Evolutionary conservation across 2,113 vertebrate genomes (phyloP), one percentile per base, ranked within the genome.

Genomic region (Oreochromis aureus): DNA sequence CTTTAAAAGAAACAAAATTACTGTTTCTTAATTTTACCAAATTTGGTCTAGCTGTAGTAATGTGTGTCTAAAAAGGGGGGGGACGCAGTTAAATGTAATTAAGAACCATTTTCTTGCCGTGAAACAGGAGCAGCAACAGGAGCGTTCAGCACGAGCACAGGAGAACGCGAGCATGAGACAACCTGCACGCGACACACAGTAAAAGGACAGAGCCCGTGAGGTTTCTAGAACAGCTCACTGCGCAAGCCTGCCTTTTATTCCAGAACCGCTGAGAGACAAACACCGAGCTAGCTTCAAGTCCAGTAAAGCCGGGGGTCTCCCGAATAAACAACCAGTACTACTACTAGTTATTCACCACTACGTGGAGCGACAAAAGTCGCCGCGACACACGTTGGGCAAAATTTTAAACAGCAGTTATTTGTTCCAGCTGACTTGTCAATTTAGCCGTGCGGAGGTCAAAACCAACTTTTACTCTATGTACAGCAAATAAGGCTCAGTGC

Each of bases 181-280:
- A 76, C 69, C 89, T 84, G 89, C 90, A 82, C 84, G 48, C 81
- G 3, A 41, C 71, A 24, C 86, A 59, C 34, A 48, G 34, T 11
- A 7, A 44, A 78, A 63, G 81, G 41, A 56, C 79, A 76, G 81
- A 88, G 91, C 92, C 6, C 93, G 81, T 79, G 94, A 92, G 90
- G 55, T 22, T 94, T 95, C 94, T 87, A 93, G 94, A 95, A 95
- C 83, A 63, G 86, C 48, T 56, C 86, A 71, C 51, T 5, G 82
- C 86, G 48, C 80, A 59, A 89, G 61, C 34, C 34, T 24, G 46
- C 24, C 61, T 81, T 83, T 92, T 22, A 84, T 91, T 92, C 84
- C 85, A 92, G 90, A 91, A 91, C 8, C 19, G 61, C 53, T 32
- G 56, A 89, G 84, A 87, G 46, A 82, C 86, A 88, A 85, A 89